Base-by-base conservation (phyloP, 2,113 vertebrate species). In the Peromyscus leucopus region DNA sequence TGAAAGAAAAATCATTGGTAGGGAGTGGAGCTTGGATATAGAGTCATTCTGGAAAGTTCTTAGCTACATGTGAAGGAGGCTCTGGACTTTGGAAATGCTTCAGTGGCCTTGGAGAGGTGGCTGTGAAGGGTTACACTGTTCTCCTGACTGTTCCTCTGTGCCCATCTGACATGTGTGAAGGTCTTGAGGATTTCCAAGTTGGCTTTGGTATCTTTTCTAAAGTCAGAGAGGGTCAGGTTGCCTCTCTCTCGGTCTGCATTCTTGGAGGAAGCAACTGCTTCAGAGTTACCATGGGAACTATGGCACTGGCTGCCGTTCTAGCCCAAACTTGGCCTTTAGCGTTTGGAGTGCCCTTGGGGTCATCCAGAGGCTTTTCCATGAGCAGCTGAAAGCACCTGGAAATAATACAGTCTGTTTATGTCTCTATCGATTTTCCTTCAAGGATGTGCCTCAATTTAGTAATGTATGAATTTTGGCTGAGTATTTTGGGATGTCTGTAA, bases 401-500 rank as follows among this genome's bases (percentile, higher is more conserved):
- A 88, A 78, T 61, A 72, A 82, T 61, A 31, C 42, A 74, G 78
- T 57, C 90, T 90, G 63, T 71, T 57, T 12, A 0, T 24, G 42
- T 67, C 51, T 19, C 17, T 5, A 39, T 78, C 0, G 6, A 31
- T 96, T 93, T 96, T 89, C 36, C 89, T 88, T 88, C 39, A 59
- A 75, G 61, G 48, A 79, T 69, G 4, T 48, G 26, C 61, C 36
- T 79, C 31, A 5, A n/a, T 75, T 90, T 89, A n/a, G 57, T 46
- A 39, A 57, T 46, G 33, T 42, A 5, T 3, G 78, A 83, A 63
- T 94, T 95, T 75, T 87, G 89, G 74, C 74, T 48, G 76, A 46
- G 48, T 75, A 11, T 67, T 78, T 94, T 48, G 78, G 93, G 82
- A 28, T 80, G 65, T 89, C 92, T 87, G n/a, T 79, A 94, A 92